Conservation (phyloP, 2,888 invertebrate species). For the Alloscopus bannaensis region DNA sequence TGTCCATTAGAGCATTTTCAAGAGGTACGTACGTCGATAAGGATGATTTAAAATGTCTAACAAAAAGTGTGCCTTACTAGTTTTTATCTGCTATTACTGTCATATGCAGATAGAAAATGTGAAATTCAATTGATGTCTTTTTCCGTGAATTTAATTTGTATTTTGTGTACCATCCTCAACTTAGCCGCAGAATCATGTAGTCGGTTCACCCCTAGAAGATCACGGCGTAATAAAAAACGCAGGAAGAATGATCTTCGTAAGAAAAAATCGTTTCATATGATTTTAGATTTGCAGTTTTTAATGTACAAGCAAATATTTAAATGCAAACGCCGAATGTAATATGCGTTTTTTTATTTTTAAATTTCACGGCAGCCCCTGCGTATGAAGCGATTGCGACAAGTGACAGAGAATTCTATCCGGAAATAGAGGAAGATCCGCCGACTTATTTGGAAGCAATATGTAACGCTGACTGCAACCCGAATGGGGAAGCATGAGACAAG, state of each 20-base stretch:
- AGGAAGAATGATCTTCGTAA: slow-evolving; percentile 29
- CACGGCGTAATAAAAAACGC: not conserved
- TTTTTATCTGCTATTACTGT: too few species aligned
- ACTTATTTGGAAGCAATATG: slow-evolving; percentile 24
- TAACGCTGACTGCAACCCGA: not conserved
- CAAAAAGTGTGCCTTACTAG: too few species aligned
- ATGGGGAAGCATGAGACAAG: slow-evolving; percentile 9
- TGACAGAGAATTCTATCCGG: not conserved
- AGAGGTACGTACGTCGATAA: not conserved
- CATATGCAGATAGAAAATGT: not conserved
- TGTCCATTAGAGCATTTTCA: not conserved
- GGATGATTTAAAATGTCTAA: not conserved
- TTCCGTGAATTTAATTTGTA: not conserved
- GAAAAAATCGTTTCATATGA: not conserved
- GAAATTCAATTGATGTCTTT: not conserved
- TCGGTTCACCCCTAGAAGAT: not conserved
- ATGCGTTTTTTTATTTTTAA: not conserved
- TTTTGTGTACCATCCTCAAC: too few species aligned
- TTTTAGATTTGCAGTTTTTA: not conserved
- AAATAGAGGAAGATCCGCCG: slow-evolving; percentile 32
- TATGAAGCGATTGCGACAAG: slow-evolving; percentile 28
- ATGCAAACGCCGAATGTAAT: too few species aligned
- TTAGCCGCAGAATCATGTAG: slow-evolving; percentile 11
- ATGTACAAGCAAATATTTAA: too few species aligned
- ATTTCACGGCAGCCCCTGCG: slow-evolving; percentile 26